A percentile compares a stretch with the other conserved stretches of the same genome.
Conservation (phyloP, 1,140 invertebrate genomes). For the Drosophila setifemur region DNA sequence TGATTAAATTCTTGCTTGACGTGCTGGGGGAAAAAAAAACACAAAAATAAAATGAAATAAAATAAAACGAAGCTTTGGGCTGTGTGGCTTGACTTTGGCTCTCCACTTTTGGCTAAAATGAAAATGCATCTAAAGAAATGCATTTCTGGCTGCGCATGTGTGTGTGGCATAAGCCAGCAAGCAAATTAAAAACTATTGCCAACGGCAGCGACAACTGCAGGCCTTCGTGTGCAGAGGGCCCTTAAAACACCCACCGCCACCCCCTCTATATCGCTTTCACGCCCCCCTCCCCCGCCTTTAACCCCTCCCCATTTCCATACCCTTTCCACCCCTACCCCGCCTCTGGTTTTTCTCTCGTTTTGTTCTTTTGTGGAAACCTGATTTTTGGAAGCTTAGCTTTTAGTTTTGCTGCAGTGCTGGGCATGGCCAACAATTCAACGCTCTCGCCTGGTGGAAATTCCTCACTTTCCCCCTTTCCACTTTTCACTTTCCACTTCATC, state of each 20-base stretch:
- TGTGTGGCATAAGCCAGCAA: conserved; percentile 19
- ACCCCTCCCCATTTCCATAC: neutral
- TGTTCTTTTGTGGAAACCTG: conserved; percentile 7
- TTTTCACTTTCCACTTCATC: neutral
- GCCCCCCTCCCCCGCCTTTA: too few species aligned
- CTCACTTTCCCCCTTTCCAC: neutral
- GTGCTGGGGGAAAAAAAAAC: neutral
- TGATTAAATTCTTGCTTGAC: neutral
- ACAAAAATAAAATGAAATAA: neutral
- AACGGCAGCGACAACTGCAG: conserved; percentile 36
- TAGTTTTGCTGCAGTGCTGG: neutral
- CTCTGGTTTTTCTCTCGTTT: neutral
- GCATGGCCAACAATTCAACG: conserved; percentile 44
- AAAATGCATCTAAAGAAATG: conserved; percentile 19
- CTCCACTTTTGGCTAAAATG: conserved; percentile 8
- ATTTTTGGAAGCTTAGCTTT: conserved; percentile 20
- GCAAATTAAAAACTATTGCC: conserved; percentile 48
- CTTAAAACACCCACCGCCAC: conserved; percentile 1
- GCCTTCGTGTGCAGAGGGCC: neutral
- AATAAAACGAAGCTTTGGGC: conserved; percentile 3
- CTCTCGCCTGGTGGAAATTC: conserved; percentile 2
- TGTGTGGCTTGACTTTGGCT: neutral
- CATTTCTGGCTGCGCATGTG: neutral
- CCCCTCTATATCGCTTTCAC: too few species aligned
- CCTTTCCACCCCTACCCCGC: neutral